These are phyloP conservation scores for Leptosomus discolor DNA, from an alignment of 2,113 vertebrate genomes.

Conservation along the genomic window DNA sequence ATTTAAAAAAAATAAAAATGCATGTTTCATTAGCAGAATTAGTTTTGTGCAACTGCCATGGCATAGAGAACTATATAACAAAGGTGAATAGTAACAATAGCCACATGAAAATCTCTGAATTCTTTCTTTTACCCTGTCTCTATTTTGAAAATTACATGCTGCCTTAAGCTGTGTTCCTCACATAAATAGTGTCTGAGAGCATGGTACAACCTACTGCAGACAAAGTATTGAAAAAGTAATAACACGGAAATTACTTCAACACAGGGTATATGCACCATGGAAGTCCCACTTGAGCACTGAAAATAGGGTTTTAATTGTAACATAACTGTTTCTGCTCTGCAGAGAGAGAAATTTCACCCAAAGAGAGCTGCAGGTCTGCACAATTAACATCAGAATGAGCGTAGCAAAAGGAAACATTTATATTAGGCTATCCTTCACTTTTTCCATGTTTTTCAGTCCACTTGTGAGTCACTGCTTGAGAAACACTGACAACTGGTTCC, in stretches of 20 bases:
- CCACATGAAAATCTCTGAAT: neutral
- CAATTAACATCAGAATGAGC: neutral
- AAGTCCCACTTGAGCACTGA: neutral
- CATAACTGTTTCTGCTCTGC: neutral
- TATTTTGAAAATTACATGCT: neutral
- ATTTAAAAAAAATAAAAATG: no score
- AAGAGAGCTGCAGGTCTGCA: neutral
- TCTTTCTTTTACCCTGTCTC: neutral
- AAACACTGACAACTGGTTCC: neutral
- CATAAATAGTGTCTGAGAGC: neutral
- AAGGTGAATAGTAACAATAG: neutral
- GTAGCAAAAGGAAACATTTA: neutral
- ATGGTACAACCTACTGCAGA: neutral
- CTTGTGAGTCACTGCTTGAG: neutral
- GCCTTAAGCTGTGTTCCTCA: neutral
- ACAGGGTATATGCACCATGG: neutral
- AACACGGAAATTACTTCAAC: neutral
- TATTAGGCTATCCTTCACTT: neutral
- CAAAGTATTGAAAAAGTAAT: neutral
- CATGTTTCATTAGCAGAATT: neutral
- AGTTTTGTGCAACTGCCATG: neutral
- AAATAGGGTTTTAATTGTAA: constrained; percentile 20
- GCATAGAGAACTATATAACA: neutral
- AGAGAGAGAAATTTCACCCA: neutral
- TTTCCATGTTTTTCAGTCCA: neutral